Evolutionary conservation across 2,113 vertebrate species (phyloP).

Genomic region (Hippolais icterina): DNA sequence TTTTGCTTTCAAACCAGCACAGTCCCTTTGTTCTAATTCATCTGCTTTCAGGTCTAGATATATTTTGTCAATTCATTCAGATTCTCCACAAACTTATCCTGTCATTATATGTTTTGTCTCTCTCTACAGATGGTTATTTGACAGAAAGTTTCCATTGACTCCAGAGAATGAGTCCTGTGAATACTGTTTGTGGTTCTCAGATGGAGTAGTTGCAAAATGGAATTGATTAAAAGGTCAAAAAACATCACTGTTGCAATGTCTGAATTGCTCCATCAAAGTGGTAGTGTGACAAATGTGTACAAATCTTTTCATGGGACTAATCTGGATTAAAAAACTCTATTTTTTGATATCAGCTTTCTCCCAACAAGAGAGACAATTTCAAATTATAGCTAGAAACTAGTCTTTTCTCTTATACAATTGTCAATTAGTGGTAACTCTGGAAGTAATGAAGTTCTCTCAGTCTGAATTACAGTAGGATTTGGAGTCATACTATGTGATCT

Average conservation of each 20-base stretch:
- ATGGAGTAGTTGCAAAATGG: slow-evolving; percentile 20
- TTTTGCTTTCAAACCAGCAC: too few relatives aligned
- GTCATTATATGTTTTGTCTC: slow-evolving; percentile 55
- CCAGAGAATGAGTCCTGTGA: neutral
- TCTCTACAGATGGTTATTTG: slow-evolving; percentile 48
- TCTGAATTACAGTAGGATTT: neutral
- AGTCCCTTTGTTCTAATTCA: slow-evolving; percentile 55
- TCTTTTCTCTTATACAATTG: neutral
- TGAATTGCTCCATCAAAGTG: slow-evolving; percentile 38
- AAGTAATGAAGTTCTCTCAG: neutral
- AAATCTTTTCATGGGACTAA: neutral
- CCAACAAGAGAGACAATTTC: neutral
- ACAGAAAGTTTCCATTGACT: slow-evolving; percentile 45
- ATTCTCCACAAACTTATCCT: slow-evolving; percentile 45
- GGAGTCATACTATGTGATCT: neutral
- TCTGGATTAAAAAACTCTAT: neutral
- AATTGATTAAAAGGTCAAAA: slow-evolving; percentile 62
- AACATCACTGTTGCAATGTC: neutral
- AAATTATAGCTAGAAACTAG: neutral
- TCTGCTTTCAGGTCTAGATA: slow-evolving; percentile 60
- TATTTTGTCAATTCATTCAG: slow-evolving; percentile 39
- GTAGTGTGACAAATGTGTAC: slow-evolving; percentile 5
- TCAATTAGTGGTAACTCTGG: neutral
- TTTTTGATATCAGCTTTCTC: neutral
- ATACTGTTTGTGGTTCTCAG: slow-evolving; percentile 31